Evolutionary conservation across 2,113 vertebrate species (phyloP).

Genomic region (Athene cunicularia): DNA sequence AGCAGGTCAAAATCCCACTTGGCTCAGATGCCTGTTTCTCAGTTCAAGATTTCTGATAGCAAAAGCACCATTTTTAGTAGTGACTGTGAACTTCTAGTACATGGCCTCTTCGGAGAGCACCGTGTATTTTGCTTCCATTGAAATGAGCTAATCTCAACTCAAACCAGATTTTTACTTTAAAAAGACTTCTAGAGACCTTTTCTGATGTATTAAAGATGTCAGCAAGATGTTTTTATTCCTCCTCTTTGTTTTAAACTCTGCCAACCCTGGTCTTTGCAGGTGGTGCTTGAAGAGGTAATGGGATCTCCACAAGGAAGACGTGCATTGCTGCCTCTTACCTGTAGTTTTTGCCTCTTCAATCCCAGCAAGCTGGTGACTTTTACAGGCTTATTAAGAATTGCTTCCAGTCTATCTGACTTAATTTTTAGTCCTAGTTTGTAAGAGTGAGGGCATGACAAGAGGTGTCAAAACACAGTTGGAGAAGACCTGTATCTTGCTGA

Average conservation of each 20-base stretch:
- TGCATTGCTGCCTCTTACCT: neutral
- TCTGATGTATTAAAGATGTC: neutral
- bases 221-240: neutral
- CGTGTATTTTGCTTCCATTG: neutral
- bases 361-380: neutral
- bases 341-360: neutral
- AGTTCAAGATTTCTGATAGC: neutral
- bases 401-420: rapidly evolving
- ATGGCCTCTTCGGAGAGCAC: neutral
- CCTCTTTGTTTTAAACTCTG: neutral
- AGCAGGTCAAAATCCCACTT: neutral
- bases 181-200: neutral
- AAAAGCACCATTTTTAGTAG: neutral
- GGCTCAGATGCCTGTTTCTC: neutral
- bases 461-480: neutral
- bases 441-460: neutral
- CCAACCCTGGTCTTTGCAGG: neutral
- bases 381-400: neutral
- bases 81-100: neutral
- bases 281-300: neutral
- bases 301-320: neutral
- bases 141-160: neutral
- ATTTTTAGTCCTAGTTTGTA: neutral
- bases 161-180: neutral
- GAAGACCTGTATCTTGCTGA: neutral